Evolutionary conservation across 2,113 vertebrate species (phyloP).

Genomic region (Pionites leucogaster): DNA sequence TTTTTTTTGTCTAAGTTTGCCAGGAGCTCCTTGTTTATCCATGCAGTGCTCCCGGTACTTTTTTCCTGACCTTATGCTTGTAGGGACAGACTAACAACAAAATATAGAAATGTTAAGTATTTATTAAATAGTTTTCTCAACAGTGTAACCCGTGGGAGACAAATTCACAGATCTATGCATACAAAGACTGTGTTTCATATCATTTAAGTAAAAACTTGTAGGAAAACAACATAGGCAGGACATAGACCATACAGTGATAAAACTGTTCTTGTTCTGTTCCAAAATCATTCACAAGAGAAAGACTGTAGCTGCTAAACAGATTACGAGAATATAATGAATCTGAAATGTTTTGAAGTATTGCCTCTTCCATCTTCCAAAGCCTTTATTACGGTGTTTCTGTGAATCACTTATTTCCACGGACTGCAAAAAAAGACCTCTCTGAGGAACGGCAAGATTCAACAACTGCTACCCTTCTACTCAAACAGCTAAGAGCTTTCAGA

Average conservation of each 20-base stretch:
- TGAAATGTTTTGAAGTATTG: background rate
- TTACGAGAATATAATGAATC: background rate
- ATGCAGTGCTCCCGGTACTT: background rate
- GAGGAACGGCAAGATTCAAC: background rate
- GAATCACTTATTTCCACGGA: background rate
- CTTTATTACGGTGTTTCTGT: background rate
- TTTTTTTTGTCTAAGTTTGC: background rate
- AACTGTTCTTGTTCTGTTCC: background rate
- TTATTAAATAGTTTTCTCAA: background rate
- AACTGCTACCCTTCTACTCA: background rate
- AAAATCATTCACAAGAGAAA: background rate
- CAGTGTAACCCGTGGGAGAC: background rate
- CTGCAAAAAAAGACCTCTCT: background rate
- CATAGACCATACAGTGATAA: background rate
- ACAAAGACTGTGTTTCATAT: background rate
- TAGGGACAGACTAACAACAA: background rate
- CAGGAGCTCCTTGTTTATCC: background rate
- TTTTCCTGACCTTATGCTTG: background rate
- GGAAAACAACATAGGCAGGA: background rate
- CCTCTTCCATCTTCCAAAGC: background rate
- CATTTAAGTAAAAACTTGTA: background rate
- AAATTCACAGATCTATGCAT: background rate
- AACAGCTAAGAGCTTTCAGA: background rate
- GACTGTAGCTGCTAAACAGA: background rate
- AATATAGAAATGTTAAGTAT: background rate